Base-by-base conservation (phyloP, 2,113 vertebrate genomes). In the human region DNA sequence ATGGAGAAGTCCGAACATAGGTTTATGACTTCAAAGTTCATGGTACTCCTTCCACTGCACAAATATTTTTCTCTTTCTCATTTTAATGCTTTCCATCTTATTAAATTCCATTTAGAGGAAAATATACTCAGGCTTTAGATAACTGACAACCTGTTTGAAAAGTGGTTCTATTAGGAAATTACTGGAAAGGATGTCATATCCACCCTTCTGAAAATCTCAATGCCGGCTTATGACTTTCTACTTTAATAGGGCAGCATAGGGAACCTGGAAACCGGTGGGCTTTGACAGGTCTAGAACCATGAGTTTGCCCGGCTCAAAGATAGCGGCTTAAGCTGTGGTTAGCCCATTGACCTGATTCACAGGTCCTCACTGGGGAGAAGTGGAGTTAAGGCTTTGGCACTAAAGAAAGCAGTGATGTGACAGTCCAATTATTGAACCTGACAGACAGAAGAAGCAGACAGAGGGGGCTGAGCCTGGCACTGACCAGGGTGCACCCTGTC, bases 351-450 rank as follows among this genome's bases (percentile, higher is more conserved):
- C 95, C 45, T 93, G 93, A 97, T 94, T 97, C 97, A 98, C 48
- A 70, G 96, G 96, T 98, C 97, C 97, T 98, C 97, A 97, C 86
- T 78, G 87, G 98, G 90, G 93, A 97, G 90, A 91, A 94, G 61
- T 85, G 96, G 95, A 81, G 88, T 92, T 98, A 89, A 86, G 97
- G 95, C 95, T 96, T 90, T 93, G 95, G 97, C 96, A 98, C 97
- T 97, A 80, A 97, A 96, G 95, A 98, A 98, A 98, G 95, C 98
- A 96, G 88, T 97, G 97, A 97, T 92, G 95, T 55, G 97, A 97
- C 97, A 94, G 96, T 97, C 96, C 93, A 81, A 92, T 98, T 97
- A 68, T 3, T 23, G 40, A 52, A 45, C 0, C 3, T 10, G n/a
- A n/a, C 68, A 25, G 25, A 38, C 66, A 17, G 5, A 38, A 0